These are phyloP conservation scores for Orthosia gracilis DNA, from an alignment of 2,888 invertebrate species.

Conservation along the genomic window DNA sequence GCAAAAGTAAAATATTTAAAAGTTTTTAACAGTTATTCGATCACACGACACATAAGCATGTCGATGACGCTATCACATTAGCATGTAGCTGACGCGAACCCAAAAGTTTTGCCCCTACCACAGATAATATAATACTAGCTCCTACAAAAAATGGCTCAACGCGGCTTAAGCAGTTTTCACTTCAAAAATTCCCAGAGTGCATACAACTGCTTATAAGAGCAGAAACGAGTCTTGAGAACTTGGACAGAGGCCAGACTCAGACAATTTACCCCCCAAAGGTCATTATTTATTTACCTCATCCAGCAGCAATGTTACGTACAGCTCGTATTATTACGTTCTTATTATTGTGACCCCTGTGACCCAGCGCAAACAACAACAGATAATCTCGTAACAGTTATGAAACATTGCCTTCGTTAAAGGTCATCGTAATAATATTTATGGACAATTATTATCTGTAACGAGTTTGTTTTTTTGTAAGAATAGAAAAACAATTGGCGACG, in stretches of 20 bases:
- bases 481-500: slow-evolving; percentile 56
- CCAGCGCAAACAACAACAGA: slow-evolving; percentile 71
- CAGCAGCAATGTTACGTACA: slow-evolving; percentile 34
- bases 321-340: slow-evolving; percentile 46
- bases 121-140: too few relatives aligned
- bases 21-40: too few relatives aligned
- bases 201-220: not conserved
- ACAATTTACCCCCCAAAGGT: not conserved
- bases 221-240: not conserved
- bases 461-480: slow-evolving; percentile 66
- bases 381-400: slow-evolving; percentile 67
- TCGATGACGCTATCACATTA: too few relatives aligned
- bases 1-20: too few relatives aligned
- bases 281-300: slow-evolving; percentile 8
- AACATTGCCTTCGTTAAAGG: slow-evolving; percentile 64
- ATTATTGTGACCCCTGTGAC: slow-evolving; percentile 71
- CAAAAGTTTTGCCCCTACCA: too few relatives aligned
- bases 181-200: too few relatives aligned
- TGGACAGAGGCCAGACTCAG: not conserved
- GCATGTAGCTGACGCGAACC: too few relatives aligned
- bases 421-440: slow-evolving; percentile 65
- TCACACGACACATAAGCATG: too few relatives aligned
- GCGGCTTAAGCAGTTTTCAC: too few relatives aligned
- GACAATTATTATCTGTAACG: slow-evolving; percentile 62
- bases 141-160: too few relatives aligned